Evolutionary conservation across 2,113 vertebrate species (phyloP).

Genomic region (Chunga burmeisteri): DNA sequence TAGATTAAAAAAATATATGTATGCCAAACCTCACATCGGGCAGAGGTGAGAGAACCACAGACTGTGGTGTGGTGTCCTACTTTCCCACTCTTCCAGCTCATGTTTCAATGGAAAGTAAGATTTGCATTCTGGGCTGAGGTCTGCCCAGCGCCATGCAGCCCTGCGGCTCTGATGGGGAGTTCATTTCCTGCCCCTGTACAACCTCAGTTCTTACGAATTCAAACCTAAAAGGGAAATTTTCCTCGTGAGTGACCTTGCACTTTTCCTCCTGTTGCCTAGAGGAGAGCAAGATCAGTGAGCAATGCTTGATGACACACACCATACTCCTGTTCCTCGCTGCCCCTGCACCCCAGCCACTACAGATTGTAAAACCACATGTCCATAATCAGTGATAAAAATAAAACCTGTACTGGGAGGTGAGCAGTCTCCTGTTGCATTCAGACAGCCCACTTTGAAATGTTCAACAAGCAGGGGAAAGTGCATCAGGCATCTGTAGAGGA

Average conservation of each 20-base stretch:
- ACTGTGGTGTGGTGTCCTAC: neutral
- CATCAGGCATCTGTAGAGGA: neutral
- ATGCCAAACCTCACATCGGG: neutral
- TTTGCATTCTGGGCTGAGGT: conserved; percentile 6
- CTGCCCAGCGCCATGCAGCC: neutral
- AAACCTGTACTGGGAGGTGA: neutral
- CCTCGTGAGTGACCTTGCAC: conserved; percentile 8
- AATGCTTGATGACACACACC: conserved; percentile 6
- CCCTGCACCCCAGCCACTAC: neutral
- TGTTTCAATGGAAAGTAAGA: conserved; percentile 12
- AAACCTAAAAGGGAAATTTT: conserved; percentile 45
- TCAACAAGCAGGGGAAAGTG: conserved; percentile 8
- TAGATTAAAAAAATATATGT: neutral
- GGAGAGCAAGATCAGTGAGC: conserved; percentile 5
- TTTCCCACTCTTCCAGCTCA: neutral
- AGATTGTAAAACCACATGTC: neutral
- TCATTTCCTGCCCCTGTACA: neutral
- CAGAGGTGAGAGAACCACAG: neutral
- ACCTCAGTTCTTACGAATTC: neutral
- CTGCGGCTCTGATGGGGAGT: neutral
- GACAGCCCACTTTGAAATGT: neutral
- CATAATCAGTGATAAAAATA: conserved; percentile 20
- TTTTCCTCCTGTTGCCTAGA: conserved; percentile 39
- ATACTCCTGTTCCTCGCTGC: neutral
- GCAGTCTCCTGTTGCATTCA: neutral